Evolutionary conservation across 2,113 vertebrate genomes (phyloP).

Genomic region (Leptodactylus fuscus): DNA sequence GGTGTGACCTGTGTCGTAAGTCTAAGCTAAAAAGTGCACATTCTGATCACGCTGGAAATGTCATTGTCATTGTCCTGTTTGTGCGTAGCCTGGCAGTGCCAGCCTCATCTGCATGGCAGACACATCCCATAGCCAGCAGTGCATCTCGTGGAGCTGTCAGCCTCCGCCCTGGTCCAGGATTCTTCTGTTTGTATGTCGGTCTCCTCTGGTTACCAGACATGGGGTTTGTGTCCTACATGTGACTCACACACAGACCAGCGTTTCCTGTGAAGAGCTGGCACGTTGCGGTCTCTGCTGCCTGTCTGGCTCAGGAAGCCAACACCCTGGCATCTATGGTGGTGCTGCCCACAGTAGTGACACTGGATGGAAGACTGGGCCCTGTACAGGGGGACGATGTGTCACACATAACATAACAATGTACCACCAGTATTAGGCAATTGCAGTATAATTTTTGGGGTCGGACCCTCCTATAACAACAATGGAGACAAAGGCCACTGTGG

Average conservation of each 20-base stretch:
- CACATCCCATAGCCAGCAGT: not conserved
- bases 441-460: too few species aligned
- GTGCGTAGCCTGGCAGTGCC: not conserved
- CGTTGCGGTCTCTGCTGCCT: not conserved
- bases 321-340: conserved; percentile 28
- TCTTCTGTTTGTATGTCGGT: conserved; percentile 48
- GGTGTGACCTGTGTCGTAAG: too few species aligned
- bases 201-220: conserved; percentile 43
- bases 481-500: too few species aligned
- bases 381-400: not conserved
- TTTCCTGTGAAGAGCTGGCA: conserved; percentile 50
- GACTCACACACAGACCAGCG: conserved; percentile 43
- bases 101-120: conserved; percentile 19
- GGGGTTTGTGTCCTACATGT: conserved; percentile 49
- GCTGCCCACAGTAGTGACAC: not conserved
- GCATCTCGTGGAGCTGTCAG: not conserved
- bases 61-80: not conserved
- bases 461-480: too few species aligned
- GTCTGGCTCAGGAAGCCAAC: conserved; percentile 36
- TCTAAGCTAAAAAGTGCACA: too few species aligned
- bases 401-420: too few species aligned
- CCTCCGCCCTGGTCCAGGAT: not conserved
- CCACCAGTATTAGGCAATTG: too few species aligned
- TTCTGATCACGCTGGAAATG: too few species aligned
- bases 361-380: not conserved